Conservation (phyloP, 2,888 invertebrate species). For the Plutella xylostella region DNA sequence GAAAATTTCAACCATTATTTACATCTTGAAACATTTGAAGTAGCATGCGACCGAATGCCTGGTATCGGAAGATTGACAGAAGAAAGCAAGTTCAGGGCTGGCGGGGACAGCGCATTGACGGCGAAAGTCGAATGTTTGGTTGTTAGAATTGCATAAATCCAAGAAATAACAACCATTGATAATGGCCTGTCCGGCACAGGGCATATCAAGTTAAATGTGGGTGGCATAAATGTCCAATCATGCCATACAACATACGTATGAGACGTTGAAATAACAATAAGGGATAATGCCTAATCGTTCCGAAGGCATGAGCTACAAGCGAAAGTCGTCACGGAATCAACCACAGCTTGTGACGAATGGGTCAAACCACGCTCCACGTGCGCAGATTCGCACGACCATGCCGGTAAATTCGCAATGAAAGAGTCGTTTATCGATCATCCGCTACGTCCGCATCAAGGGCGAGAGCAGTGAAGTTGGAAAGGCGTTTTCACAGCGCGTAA, state of each 20-base stretch:
- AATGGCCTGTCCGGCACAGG: not conserved
- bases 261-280: not conserved
- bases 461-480: not conserved
- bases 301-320: not conserved
- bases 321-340: not conserved
- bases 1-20: not conserved
- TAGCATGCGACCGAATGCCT: not conserved
- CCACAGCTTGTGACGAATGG: conserved; percentile 4
- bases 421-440: not conserved
- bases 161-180: conserved; percentile 3
- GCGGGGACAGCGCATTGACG: conserved; percentile 26
- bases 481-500: not conserved
- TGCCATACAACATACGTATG: not conserved
- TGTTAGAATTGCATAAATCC: not conserved
- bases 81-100: conserved; percentile 36
- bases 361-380: conserved; percentile 1
- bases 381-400: conserved; percentile 1
- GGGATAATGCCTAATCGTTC: too few relatives aligned
- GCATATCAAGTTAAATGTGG: not conserved
- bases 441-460: not conserved
- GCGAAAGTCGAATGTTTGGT: conserved; percentile 35
- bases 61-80: conserved; percentile 41
- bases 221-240: not conserved
- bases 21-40: not conserved
- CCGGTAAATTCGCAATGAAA: conserved; percentile 2